Evolutionary conservation across 2,797 vertebrate genomes (phyloP).

Genomic region (Bryconaethiops microstoma): DNA sequence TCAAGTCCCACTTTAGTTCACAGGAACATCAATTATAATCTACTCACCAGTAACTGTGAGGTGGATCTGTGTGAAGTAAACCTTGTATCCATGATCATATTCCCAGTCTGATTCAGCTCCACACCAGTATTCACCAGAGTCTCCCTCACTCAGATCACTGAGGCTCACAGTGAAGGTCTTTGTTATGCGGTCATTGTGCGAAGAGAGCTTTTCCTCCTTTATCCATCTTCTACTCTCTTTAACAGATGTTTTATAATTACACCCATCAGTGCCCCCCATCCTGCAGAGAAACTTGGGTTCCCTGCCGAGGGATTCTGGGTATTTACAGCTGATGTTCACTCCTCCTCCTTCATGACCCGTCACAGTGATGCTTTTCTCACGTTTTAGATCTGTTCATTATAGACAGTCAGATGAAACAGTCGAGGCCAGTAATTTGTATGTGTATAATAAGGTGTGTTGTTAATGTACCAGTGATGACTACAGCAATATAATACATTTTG

Average conservation of each 20-base stretch:
- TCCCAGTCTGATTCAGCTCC: conserved; percentile 4
- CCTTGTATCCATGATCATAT: conserved; percentile 30
- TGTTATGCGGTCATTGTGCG: neutral
- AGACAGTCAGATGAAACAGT: too few relatives aligned
- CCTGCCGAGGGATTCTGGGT: neutral
- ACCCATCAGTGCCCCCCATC: neutral
- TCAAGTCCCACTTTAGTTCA: too few relatives aligned
- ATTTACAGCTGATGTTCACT: conserved; percentile 16
- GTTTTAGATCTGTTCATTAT: too few relatives aligned
- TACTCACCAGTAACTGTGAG: conserved; percentile 24
- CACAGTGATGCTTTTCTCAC: neutral
- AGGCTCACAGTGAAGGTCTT: neutral
- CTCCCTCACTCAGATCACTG: neutral
- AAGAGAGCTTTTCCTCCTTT: neutral
- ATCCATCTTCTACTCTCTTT: neutral
- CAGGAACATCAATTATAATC: too few relatives aligned
- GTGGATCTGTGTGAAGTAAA: conserved; percentile 13
- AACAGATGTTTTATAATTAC: neutral
- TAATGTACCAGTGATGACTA: too few relatives aligned
- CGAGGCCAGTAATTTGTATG: too few relatives aligned
- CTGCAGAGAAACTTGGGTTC: conserved; percentile 27
- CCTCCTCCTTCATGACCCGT: neutral
- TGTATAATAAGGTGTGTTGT: too few relatives aligned
- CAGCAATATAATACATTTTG: too few relatives aligned
- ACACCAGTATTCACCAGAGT: conserved; percentile 31